These are phyloP conservation scores for Enteromius trimaculatus DNA, from an alignment of 2,797 vertebrate genomes.

Conservation along the genomic window DNA sequence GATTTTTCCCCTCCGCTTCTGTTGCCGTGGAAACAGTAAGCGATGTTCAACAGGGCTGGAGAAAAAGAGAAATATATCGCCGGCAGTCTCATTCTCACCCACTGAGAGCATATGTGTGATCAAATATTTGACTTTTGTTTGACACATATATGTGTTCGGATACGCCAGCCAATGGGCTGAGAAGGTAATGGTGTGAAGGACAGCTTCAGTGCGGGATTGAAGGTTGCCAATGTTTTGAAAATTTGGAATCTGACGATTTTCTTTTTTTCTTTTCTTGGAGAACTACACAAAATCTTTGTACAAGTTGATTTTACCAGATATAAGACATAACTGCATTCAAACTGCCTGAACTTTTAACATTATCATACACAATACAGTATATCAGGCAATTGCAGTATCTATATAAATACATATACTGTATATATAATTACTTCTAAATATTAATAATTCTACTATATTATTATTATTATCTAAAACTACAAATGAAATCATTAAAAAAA, in stretches of 20 bases:
- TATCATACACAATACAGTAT: background rate
- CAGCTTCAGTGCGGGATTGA: background rate
- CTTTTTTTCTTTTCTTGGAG: background rate
- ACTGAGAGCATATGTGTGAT: conserved; percentile 53
- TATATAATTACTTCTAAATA: too few species aligned
- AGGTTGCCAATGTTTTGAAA: background rate
- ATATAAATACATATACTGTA: too few species aligned
- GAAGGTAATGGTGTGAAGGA: background rate
- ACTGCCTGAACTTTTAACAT: background rate
- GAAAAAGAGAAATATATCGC: conserved; percentile 23
- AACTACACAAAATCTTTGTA: background rate
- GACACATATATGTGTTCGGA: conserved; percentile 34
- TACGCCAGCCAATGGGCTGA: background rate
- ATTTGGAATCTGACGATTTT: background rate
- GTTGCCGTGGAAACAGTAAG: conserved; percentile 86
- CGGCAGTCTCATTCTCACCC: conserved; percentile 51
- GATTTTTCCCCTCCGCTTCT: conserved; percentile 77
- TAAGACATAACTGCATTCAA: background rate
- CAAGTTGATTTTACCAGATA: background rate
- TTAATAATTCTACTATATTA: too few species aligned
- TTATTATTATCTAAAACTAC: too few species aligned
- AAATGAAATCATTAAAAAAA: too few species aligned
- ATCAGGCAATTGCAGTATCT: background rate
- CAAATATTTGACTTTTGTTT: conserved; percentile 57
- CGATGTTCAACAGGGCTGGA: conserved; percentile 74